A percentile compares a stretch with the other conserved stretches of the same genome.
Evolutionary conservation across 2,113 vertebrate species (phyloP).

Genomic region (Sylvietta virens): DNA sequence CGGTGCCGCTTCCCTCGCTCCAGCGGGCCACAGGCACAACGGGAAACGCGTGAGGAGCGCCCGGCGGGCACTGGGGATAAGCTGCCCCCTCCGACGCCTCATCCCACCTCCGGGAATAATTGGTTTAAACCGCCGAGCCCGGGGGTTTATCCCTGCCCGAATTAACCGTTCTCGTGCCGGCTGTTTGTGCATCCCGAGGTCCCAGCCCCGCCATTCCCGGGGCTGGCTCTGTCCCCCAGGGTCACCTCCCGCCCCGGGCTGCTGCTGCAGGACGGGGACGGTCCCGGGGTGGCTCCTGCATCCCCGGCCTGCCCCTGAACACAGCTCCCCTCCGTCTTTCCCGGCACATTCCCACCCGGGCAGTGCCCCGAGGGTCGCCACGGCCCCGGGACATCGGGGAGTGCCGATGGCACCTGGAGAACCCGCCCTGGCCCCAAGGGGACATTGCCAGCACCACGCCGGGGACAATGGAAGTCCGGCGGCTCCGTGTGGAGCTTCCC

Average conservation of each 20-base stretch:
- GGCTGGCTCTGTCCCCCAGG: neutral
- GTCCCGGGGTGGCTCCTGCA: neutral
- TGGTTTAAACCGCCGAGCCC: neutral
- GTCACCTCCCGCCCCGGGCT: rapidly evolving
- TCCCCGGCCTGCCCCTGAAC: rapidly evolving
- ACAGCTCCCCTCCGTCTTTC: rapidly evolving
- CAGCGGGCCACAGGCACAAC: neutral
- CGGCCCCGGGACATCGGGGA: rapidly evolving
- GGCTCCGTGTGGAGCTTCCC: rapidly evolving
- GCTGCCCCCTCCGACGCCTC: neutral
- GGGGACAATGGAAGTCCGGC: rapidly evolving
- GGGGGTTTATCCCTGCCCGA: neutral
- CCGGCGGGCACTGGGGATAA: neutral
- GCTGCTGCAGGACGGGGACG: rapidly evolving
- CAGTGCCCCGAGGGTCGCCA: rapidly evolving
- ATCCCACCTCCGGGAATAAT: neutral
- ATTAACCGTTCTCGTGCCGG: neutral
- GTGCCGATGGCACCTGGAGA: neutral
- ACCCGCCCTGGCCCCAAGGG: rapidly evolving
- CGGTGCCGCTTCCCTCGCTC: rapidly evolving
- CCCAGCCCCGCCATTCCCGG: rapidly evolving
- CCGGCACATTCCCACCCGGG: rapidly evolving
- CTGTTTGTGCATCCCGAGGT: rapidly evolving
- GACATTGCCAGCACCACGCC: neutral
- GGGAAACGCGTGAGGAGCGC: neutral